Percentiles rank a stretch among this genome's conserved stretches.
phyloP scores from a whole-genome alignment of 2,888 invertebrate genomes.

The Eucriotettix oculatus region DNA sequence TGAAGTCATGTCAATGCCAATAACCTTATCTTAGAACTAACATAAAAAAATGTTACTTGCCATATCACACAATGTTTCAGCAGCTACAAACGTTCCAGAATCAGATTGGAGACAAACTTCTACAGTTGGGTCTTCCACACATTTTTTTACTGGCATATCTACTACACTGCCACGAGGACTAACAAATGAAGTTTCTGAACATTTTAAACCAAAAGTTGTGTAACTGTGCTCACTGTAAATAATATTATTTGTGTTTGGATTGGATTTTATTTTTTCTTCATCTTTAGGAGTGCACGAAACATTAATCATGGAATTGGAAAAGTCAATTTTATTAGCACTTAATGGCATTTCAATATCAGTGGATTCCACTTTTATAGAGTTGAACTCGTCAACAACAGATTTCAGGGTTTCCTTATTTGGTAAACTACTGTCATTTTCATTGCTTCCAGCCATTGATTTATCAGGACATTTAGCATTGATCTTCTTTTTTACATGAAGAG shows the following conservation, averaged over 20 bases:
- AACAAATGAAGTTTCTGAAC: too few relatives aligned
- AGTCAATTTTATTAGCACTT: not conserved
- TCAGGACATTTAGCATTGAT: slow-evolving; percentile 16
- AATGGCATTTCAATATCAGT: not conserved
- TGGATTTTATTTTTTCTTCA: not conserved
- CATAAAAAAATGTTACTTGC: not conserved
- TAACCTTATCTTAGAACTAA: too few relatives aligned
- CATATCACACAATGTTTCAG: slow-evolving; percentile 9
- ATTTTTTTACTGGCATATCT: too few relatives aligned
- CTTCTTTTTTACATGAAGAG: slow-evolving; percentile 5
- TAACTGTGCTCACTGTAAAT: slow-evolving; percentile 10
- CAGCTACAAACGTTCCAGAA: slow-evolving; percentile 6
- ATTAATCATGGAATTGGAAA: not conserved
- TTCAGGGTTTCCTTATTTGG: slow-evolving; percentile 3
- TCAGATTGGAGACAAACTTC: not conserved
- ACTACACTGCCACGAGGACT: too few relatives aligned
- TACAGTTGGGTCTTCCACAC: too few relatives aligned
- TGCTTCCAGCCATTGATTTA: not conserved
- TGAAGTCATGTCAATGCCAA: too few relatives aligned
- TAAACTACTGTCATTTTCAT: slow-evolving; percentile 8
- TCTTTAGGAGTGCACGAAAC: not conserved
- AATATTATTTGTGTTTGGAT: not conserved
- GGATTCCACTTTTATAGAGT: too few relatives aligned
- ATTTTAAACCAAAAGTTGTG: not conserved
- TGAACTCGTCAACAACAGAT: not conserved